Percentiles rank a stretch among this genome's conserved stretches.
phyloP scores from a whole-genome alignment of 2,888 invertebrate species.

The Dysmachus trigonus region DNA sequence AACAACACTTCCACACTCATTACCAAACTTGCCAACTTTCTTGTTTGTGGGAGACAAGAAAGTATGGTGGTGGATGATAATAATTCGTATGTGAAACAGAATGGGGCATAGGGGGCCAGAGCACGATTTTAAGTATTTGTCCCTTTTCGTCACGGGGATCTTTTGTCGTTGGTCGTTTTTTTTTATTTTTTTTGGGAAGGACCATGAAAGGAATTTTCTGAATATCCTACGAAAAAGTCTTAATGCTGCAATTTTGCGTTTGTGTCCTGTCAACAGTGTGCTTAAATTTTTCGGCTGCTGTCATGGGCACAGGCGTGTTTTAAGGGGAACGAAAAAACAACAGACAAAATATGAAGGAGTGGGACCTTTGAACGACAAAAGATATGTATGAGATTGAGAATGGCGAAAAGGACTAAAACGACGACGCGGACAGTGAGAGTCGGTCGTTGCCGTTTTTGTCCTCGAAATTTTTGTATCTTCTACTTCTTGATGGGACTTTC shows the following conservation, averaged over 20 bases:
- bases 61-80: neutral
- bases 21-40: neutral
- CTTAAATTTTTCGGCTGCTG: neutral
- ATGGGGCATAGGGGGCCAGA: neutral
- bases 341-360: neutral
- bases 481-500: neutral
- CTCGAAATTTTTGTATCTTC: conserved; percentile 4
- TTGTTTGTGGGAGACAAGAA: neutral
- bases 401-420: neutral
- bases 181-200: neutral
- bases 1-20: neutral
- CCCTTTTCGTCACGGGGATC: neutral
- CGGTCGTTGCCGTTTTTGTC: conserved; percentile 4
- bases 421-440: neutral
- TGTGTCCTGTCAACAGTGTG: neutral
- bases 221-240: neutral
- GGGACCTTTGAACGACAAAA: neutral
- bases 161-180: neutral
- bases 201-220: neutral
- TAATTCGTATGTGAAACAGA: neutral
- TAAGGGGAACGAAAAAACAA: neutral
- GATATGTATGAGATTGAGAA: neutral
- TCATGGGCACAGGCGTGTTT: neutral
- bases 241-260: neutral
- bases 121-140: neutral